A percentile compares a stretch with the other conserved stretches of the same genome.
Conservation (phyloP, 2,888 invertebrate species). For the Escarpia spicata region DNA sequence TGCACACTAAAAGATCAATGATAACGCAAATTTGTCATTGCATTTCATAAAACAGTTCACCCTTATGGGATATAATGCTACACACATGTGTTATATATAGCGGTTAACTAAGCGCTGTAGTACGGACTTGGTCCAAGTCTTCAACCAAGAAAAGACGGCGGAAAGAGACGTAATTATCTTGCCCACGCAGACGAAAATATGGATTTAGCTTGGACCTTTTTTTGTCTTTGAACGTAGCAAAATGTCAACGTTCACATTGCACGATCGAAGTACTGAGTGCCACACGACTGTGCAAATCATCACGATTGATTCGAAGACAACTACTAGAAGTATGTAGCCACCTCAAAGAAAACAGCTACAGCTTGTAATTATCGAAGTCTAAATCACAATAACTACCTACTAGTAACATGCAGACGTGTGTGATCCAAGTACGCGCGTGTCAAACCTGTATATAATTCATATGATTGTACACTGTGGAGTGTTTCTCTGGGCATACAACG, state of each 20-base stretch:
- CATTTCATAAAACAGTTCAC: too few relatives aligned
- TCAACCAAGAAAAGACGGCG: neutral
- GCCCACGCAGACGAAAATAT: neutral
- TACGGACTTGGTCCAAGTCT: neutral
- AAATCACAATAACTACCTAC: neutral
- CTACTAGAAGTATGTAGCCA: neutral
- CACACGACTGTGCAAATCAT: neutral
- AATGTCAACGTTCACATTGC: neutral
- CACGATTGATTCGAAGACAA: neutral
- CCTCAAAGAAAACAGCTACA: neutral
- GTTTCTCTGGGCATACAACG: conserved; percentile 18
- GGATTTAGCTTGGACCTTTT: neutral
- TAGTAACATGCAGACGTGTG: neutral
- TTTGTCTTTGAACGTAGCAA: neutral
- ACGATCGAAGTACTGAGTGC: neutral
- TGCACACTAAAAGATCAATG: neutral
- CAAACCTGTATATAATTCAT: neutral
- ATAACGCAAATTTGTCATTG: too few relatives aligned
- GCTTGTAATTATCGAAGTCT: neutral
- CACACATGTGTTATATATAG: neutral
- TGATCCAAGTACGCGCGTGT: neutral
- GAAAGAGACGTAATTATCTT: neutral
- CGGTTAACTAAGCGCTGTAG: neutral
- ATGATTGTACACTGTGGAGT: neutral
- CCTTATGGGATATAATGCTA: too few relatives aligned